phyloP scores from a whole-genome alignment of 2,797 vertebrate genomes.

The Typhlichthys eigenmanni region DNA sequence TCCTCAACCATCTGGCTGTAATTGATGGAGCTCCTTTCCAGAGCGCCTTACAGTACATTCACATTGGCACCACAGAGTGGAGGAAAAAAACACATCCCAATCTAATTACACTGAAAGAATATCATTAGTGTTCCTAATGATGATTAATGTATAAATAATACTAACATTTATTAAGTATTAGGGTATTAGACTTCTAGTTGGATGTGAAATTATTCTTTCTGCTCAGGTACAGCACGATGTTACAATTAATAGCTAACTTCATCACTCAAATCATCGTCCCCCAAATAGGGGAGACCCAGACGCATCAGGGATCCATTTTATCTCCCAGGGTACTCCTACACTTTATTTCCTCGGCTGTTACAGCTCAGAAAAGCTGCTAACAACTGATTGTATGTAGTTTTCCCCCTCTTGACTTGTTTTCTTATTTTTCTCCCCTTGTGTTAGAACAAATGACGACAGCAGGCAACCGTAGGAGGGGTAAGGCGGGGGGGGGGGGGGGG shows the following conservation, averaged over 20 bases:
- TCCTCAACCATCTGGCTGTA: slow-evolving; percentile 69
- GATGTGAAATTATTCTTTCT: slow-evolving; percentile 68
- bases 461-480: slow-evolving; percentile 45
- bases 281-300: slow-evolving; percentile 50
- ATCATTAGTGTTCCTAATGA: slow-evolving; percentile 73
- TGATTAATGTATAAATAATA: slow-evolving; percentile 79
- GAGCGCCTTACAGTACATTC: slow-evolving; percentile 61
- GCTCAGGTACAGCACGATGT: slow-evolving; percentile 55
- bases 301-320: slow-evolving; percentile 67
- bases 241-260: slow-evolving; percentile 53
- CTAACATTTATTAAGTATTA: slow-evolving; percentile 73
- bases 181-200: slow-evolving; percentile 58
- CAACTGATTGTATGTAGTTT: slow-evolving; percentile 62
- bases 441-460: slow-evolving; percentile 79
- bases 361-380: slow-evolving; percentile 61
- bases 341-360: slow-evolving; percentile 50
- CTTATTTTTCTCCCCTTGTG: slow-evolving; percentile 57
- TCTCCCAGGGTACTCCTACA: slow-evolving; percentile 45
- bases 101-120: slow-evolving; percentile 77
- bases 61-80: slow-evolving; percentile 53
- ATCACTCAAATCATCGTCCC: slow-evolving; percentile 63
- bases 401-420: slow-evolving; percentile 75
- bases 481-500: slow-evolving; percentile 18
- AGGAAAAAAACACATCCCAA: slow-evolving; percentile 55
- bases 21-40: slow-evolving; percentile 69